These are phyloP conservation scores for Anoplophora glabripennis DNA, from an alignment of 1,140 invertebrate species.

Conservation along the genomic window DNA sequence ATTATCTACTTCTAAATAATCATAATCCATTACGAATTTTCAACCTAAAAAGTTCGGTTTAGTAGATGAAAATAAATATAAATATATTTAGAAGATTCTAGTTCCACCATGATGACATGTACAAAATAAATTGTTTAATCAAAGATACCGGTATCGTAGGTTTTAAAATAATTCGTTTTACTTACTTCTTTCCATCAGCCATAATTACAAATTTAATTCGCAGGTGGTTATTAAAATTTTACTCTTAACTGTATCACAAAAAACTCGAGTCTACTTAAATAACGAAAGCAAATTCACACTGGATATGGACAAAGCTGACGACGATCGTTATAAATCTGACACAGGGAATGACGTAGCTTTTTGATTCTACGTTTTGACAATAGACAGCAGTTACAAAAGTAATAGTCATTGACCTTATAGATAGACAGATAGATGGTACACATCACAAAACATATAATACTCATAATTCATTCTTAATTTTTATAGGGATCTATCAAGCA, in stretches of 20 bases:
- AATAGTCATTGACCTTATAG: too few relatives aligned
- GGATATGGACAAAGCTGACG: conserved; percentile 22
- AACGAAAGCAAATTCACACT: conserved; percentile 17
- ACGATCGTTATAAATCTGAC: conserved; percentile 34
- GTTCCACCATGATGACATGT: conserved; percentile 46
- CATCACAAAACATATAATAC: too few relatives aligned
- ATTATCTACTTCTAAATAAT: not conserved
- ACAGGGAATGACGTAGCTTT: conserved; percentile 42
- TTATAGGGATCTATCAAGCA: too few relatives aligned
- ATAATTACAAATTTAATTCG: conserved; percentile 39
- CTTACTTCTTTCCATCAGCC: conserved; percentile 58
- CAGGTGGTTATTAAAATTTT: conserved; percentile 16
- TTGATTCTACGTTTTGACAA: conserved; percentile 27
- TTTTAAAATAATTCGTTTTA: conserved; percentile 33
- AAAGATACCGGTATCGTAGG: conserved; percentile 9
- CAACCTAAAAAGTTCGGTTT: not conserved
- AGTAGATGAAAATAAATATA: conserved; percentile 22
- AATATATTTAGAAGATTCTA: conserved; percentile 46
- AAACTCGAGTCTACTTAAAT: conserved; percentile 12
- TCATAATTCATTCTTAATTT: too few relatives aligned
- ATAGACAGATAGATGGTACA: too few relatives aligned
- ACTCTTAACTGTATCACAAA: conserved; percentile 12
- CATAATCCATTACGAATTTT: not conserved
- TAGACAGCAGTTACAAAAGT: conserved; percentile 3
- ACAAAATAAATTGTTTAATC: conserved; percentile 40